Conservation (phyloP, 2,113 vertebrate species). For the Abramis brama region DNA sequence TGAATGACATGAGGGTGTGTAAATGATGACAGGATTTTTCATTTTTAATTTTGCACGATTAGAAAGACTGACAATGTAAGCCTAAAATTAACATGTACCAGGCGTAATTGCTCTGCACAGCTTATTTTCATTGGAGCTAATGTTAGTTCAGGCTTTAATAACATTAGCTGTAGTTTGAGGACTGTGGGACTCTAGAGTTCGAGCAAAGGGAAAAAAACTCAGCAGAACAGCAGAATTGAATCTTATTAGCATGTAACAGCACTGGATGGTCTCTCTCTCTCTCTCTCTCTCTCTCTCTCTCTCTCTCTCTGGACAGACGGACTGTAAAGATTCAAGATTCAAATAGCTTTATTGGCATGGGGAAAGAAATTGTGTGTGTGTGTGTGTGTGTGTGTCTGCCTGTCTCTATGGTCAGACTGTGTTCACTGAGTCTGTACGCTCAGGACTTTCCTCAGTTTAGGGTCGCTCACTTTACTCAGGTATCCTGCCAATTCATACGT, state of each 20-base stretch:
- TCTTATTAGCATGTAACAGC: not conserved
- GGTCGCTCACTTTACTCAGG: no score
- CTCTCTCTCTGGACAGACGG: no score
- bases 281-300: no score
- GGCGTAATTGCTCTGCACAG: constrained; percentile 62
- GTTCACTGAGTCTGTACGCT: no score
- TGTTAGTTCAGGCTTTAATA: constrained; percentile 63
- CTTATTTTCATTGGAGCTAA: constrained; percentile 70
- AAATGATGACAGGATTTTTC: not conserved
- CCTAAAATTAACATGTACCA: constrained; percentile 64
- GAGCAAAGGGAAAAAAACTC: not conserved
- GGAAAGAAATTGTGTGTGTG: no score
- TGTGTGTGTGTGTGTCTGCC: no score
- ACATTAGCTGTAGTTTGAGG: constrained; percentile 63
- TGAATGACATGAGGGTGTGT: constrained; percentile 1
- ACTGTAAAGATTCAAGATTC: no score
- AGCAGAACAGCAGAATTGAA: not conserved
- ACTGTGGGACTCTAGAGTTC: not conserved
- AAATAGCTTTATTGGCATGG: no score
- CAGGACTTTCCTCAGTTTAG: no score
- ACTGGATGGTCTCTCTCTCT: no score
- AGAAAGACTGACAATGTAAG: constrained; percentile 38
- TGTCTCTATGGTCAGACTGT: no score
- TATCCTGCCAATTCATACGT: no score
- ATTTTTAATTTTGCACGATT: constrained; percentile 44